A percentile compares a stretch with the other conserved stretches of the same genome.
Evolutionary conservation across 2,888 invertebrate species (phyloP).

Genomic region (Himalopsyche kuldschensis): DNA sequence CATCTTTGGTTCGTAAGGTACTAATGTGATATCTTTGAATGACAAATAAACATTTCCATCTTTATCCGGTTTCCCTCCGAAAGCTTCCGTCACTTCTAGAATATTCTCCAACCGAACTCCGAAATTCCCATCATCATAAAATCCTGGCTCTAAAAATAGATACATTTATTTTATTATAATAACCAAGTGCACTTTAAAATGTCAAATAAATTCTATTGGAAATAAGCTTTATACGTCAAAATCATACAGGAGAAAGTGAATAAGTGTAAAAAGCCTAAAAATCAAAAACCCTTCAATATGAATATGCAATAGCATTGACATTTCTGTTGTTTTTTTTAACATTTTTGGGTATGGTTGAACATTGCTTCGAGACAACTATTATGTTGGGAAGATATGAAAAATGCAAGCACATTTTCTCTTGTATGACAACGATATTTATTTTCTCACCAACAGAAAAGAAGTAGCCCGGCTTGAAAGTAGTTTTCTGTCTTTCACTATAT

Average conservation of each 20-base stretch:
- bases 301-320: too few relatives aligned
- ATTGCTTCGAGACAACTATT: too few relatives aligned
- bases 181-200: not conserved
- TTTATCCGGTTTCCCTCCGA: conserved; percentile 50
- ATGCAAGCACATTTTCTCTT: too few relatives aligned
- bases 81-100: conserved; percentile 66
- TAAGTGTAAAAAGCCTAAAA: too few relatives aligned
- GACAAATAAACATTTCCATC: conserved; percentile 58
- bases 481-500: conserved; percentile 63
- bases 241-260: too few relatives aligned
- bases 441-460: conserved; percentile 74
- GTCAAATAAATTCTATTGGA: not conserved
- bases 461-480: conserved; percentile 71
- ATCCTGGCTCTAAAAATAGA: conserved; percentile 75
- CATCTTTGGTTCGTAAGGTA: conserved; percentile 86
- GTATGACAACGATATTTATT: too few relatives aligned
- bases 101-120: conserved; percentile 88
- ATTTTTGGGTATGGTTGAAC: too few relatives aligned
- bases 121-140: conserved; percentile 80
- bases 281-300: too few relatives aligned
- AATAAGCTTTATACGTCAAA: not conserved
- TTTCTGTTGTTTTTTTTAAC: too few relatives aligned
- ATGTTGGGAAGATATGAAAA: too few relatives aligned
- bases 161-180: not conserved
- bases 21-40: conserved; percentile 80